Evolutionary conservation across 2,888 invertebrate species (phyloP).

Genomic region (Eurytoma californica): DNA sequence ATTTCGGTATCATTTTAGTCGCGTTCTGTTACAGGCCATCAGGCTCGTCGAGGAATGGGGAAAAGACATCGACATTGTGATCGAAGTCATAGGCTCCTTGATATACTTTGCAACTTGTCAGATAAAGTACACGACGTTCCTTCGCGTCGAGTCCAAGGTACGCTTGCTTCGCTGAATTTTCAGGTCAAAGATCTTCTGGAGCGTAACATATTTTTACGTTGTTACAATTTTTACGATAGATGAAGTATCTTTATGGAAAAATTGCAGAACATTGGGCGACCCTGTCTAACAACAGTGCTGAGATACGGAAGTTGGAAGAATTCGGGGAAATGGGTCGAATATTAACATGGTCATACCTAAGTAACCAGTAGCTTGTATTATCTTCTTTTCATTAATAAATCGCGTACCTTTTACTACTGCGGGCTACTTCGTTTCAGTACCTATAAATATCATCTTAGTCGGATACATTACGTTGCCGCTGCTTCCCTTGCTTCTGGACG

Average conservation of each 20-base stretch:
- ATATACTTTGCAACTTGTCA: constrained; percentile 23
- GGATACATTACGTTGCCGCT: constrained; percentile 13
- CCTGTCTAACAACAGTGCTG: not conserved
- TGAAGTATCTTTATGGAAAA: constrained; percentile 21
- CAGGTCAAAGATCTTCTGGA: no score
- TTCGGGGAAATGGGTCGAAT: not conserved
- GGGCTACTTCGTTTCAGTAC: constrained; percentile 11
- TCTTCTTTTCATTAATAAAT: not conserved
- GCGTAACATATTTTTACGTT: not conserved
- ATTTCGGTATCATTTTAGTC: no score
- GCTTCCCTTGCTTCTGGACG: constrained; percentile 12
- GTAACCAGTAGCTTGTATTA: constrained; percentile 6
- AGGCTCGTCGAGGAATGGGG: constrained; percentile 41
- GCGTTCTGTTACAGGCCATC: constrained; percentile 20
- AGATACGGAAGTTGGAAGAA: constrained; percentile 10
- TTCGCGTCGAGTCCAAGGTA: constrained; percentile 28
- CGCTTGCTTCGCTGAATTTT: no score
- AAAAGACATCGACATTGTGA: constrained; percentile 25
- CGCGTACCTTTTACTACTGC: not conserved
- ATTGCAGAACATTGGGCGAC: constrained; percentile 31
- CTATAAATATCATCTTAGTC: constrained; percentile 9
- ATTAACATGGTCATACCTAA: constrained; percentile 7
- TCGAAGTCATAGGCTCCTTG: constrained; percentile 25
- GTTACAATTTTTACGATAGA: constrained; percentile 9
- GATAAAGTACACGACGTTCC: constrained; percentile 22